phyloP scores from a whole-genome alignment of 2,888 invertebrate species.

The Amorpha juglandis region DNA sequence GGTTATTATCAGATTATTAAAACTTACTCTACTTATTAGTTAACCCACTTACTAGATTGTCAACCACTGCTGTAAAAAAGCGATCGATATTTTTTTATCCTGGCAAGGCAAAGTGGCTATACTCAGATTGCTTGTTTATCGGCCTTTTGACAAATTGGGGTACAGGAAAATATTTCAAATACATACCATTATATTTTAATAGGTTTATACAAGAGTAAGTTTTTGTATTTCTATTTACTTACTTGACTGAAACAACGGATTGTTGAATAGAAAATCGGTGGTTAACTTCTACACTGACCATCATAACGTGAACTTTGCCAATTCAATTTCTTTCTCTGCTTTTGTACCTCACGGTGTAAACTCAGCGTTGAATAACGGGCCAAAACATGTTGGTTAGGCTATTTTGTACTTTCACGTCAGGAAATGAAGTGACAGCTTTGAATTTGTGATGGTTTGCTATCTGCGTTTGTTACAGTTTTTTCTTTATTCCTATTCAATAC shows the following conservation, averaged over 20 bases:
- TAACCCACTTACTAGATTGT: too few relatives aligned
- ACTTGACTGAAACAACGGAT: conserved; percentile 68
- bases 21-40: too few relatives aligned
- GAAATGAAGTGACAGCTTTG: conserved; percentile 36
- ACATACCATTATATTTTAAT: not conserved
- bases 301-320: conserved; percentile 55
- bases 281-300: conserved; percentile 55
- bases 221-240: conserved; percentile 53
- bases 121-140: too few relatives aligned
- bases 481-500: conserved; percentile 23
- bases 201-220: conserved; percentile 34
- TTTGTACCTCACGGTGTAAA: conserved; percentile 28
- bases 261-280: conserved; percentile 64
- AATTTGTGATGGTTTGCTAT: conserved; percentile 31
- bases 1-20: too few relatives aligned
- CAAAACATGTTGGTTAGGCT: conserved; percentile 37
- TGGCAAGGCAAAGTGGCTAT: too few relatives aligned
- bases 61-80: too few relatives aligned
- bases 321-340: conserved; percentile 56
- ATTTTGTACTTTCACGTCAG: conserved; percentile 32
- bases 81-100: too few relatives aligned
- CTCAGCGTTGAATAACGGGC: conserved; percentile 23
- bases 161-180: not conserved
- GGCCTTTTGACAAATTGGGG: too few relatives aligned
- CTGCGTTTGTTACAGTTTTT: conserved; percentile 31